These are phyloP conservation scores for Drosophila persimilis DNA, from an alignment of 1,140 invertebrate genomes.

Conservation along the genomic window DNA sequence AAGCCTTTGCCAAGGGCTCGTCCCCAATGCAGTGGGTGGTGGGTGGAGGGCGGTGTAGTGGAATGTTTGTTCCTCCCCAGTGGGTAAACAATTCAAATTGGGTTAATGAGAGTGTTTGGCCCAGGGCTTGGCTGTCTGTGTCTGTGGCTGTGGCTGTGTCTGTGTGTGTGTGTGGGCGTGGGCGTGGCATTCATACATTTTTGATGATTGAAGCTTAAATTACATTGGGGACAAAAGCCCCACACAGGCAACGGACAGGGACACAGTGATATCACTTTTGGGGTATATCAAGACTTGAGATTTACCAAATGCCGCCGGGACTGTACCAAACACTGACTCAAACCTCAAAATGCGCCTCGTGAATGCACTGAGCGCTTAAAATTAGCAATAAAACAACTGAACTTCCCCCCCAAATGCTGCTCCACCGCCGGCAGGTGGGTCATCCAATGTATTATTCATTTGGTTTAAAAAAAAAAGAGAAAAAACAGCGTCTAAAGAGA, in stretches of 20 bases:
- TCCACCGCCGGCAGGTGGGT: neutral
- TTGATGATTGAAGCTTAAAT: slow-evolving; percentile 41
- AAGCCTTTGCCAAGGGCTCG: slow-evolving; percentile 26
- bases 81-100: slow-evolving; percentile 52
- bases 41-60: neutral
- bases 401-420: too few relatives aligned
- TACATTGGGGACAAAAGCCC: slow-evolving; percentile 26
- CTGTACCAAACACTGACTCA: too few relatives aligned
- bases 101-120: slow-evolving; percentile 54
- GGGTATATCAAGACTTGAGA: too few relatives aligned
- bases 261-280: too few relatives aligned
- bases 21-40: slow-evolving; percentile 15
- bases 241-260: neutral
- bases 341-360: too few relatives aligned
- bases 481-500: neutral
- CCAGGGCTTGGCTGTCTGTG: slow-evolving; percentile 23
- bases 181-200: slow-evolving; percentile 34
- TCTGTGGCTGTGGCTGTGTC: too few relatives aligned
- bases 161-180: slow-evolving; percentile 11
- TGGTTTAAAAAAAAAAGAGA: neutral
- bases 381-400: too few relatives aligned
- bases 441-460: slow-evolving; percentile 45
- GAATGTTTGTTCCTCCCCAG: neutral
- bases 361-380: too few relatives aligned
- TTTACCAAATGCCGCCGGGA: too few relatives aligned